These are phyloP conservation scores for Anagyrus pseudococci DNA, from an alignment of 2,888 invertebrate genomes.

Conservation along the genomic window DNA sequence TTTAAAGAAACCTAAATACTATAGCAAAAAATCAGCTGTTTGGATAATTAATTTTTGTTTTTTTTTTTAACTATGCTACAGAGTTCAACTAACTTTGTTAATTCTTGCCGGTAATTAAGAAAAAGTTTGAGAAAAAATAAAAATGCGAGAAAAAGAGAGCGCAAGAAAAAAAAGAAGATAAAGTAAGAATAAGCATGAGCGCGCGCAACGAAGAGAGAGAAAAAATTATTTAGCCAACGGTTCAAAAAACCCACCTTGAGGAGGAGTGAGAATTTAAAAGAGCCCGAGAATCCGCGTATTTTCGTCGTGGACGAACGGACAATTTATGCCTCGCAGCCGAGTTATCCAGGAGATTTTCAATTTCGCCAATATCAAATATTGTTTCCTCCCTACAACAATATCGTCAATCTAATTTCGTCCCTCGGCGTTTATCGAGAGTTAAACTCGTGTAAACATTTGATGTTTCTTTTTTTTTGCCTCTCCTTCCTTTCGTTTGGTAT, in stretches of 20 bases:
- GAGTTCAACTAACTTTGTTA: no score
- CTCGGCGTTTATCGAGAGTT: no score
- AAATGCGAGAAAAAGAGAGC: background rate
- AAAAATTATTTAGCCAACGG: no score
- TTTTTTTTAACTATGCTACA: no score
- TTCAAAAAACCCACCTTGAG: conserved; percentile 43
- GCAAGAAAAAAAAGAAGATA: conserved; percentile 3
- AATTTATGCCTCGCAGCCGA: conserved; percentile 79
- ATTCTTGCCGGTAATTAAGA: no score
- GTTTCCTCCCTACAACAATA: conserved; percentile 53
- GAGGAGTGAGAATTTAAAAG: conserved; percentile 40
- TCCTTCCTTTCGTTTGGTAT: no score
- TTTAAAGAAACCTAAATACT: no score
- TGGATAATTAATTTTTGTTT: no score
- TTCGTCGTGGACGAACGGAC: conserved; percentile 75
- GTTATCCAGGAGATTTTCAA: conserved; percentile 70
- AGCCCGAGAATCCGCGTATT: conserved; percentile 66
- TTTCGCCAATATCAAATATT: conserved; percentile 68
- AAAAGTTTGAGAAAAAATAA: background rate
- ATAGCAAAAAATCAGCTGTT: no score
- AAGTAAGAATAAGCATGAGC: conserved; percentile 1
- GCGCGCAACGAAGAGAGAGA: background rate
- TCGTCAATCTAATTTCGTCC: no score
- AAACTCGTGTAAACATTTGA: no score
- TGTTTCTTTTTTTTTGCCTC: no score